Evolutionary conservation across 1,140 invertebrate species (phyloP), one percentile per base, ranked within the genome.

Genomic region (Meteorus sp.): DNA sequence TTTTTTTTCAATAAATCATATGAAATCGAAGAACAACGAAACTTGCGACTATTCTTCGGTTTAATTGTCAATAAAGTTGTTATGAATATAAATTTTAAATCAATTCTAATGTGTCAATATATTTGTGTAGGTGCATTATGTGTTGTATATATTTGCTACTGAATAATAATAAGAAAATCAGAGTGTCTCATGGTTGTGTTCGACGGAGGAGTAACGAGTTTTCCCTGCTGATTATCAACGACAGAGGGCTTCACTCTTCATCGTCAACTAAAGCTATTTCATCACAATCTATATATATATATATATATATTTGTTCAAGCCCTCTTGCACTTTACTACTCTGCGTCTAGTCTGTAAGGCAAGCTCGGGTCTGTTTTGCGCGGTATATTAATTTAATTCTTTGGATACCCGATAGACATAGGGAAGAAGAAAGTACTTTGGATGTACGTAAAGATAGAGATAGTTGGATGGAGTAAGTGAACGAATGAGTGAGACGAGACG

Each of bases 381-480:
- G 69, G 69, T 74, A 76, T 78, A 78, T 76, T 78, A 78, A 78
- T 78, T 77, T 75, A 76, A 78, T 76, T 78, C 75, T 78, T 78
- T 74, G 70, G 74, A 76, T 76, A 78, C 67, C 72, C 72, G 74
- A 77, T 76, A 76, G 73, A 76, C 68, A 69, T 61, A 68, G 70
- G 67, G 62, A 66, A 51, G 62, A 55, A 33, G 35, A 47, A 59
- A 15, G 39, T 31, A n/a, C n/a, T n/a, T n/a, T n/a, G n/a, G 27
- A 41, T 15, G 29, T 15, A 13, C n/a, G 22, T 23, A 29, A 51
- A 41, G 13, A 17, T 25, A 41, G 7, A n/a, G n/a, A n/a, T n/a
- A n/a, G n/a, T n/a, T n/a, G n/a, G n/a, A n/a, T n/a, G n/a, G n/a
- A n/a, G n/a, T n/a, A n/a, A n/a, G n/a, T n/a, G n/a, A n/a, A n/a